phyloP scores from a whole-genome alignment of 2,888 invertebrate genomes.

The Caenorhabditis parvicauda region DNA sequence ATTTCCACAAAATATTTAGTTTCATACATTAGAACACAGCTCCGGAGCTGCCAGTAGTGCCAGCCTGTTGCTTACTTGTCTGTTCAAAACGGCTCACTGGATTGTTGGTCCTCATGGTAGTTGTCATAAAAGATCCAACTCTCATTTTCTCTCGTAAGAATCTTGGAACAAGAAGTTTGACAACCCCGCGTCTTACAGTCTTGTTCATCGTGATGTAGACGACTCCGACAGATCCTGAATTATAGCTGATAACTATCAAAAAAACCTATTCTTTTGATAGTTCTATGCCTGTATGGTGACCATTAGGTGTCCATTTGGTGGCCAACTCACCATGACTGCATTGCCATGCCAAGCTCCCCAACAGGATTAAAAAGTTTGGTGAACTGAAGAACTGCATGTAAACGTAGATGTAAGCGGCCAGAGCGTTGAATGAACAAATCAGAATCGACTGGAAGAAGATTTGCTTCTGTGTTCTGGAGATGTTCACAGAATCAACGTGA shows the following conservation, averaged over 20 bases:
- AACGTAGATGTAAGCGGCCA: conserved; percentile 37
- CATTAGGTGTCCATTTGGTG: too few species aligned
- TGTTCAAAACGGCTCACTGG: too few species aligned
- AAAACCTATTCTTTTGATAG: too few species aligned
- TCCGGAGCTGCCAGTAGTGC: too few species aligned
- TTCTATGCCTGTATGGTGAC: too few species aligned
- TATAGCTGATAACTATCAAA: too few species aligned
- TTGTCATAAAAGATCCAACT: too few species aligned
- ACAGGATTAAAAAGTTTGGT: conserved; percentile 18
- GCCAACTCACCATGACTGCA: conserved; percentile 32
- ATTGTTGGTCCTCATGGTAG: too few species aligned
- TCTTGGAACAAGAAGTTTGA: conserved; percentile 8
- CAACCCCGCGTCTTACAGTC: conserved; percentile 15
- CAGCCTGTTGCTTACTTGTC: too few species aligned
- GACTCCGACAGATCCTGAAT: conserved; percentile 12
- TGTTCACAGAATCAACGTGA: conserved; percentile 7
- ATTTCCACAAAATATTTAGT: too few species aligned
- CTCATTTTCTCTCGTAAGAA: conserved; percentile 4
- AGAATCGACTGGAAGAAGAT: conserved; percentile 14
- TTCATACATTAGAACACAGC: too few species aligned
- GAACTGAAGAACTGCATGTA: conserved; percentile 39
- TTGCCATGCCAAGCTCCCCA: conserved; percentile 37
- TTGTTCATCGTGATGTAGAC: conserved; percentile 21
- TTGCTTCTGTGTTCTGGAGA: conserved; percentile 18
- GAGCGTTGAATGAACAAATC: conserved; percentile 29